These are phyloP conservation scores for Leucozona laternaria DNA, from an alignment of 2,888 invertebrate species.

Conservation along the genomic window DNA sequence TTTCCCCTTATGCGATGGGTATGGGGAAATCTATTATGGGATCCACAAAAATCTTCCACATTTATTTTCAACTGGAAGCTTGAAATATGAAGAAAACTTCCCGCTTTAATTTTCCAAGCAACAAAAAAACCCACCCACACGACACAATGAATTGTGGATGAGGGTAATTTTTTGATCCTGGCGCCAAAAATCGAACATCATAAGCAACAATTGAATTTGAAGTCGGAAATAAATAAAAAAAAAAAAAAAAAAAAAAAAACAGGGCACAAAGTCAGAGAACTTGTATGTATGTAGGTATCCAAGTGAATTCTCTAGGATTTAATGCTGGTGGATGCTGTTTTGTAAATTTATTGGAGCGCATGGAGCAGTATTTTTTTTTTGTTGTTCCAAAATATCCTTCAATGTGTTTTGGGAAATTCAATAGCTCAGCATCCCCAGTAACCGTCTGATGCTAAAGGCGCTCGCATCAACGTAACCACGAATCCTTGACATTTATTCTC, in stretches of 20 bases:
- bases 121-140: background rate
- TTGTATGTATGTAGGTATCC: conserved; percentile 41
- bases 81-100: background rate
- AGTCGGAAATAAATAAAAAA: background rate
- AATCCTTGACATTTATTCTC: conserved; percentile 10
- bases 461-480: conserved; percentile 55
- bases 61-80: background rate
- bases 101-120: background rate
- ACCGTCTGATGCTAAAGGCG: conserved; percentile 74
- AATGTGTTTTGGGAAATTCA: conserved; percentile 76
- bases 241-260: background rate
- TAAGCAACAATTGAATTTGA: conserved; percentile 55
- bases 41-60: conserved; percentile 15
- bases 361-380: conserved; percentile 44
- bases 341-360: conserved; percentile 45
- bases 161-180: conserved; percentile 54
- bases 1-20: background rate
- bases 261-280: conserved; percentile 22
- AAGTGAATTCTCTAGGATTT: conserved; percentile 27
- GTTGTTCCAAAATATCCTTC: conserved; percentile 49
- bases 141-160: conserved; percentile 61
- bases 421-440: conserved; percentile 71
- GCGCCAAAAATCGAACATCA: conserved; percentile 71
- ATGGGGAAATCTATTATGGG: conserved; percentile 35
- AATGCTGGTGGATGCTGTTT: conserved; percentile 61